Evolutionary conservation across 2,113 vertebrate genomes (phyloP).

Genomic region (Apaloderma vittatum): DNA sequence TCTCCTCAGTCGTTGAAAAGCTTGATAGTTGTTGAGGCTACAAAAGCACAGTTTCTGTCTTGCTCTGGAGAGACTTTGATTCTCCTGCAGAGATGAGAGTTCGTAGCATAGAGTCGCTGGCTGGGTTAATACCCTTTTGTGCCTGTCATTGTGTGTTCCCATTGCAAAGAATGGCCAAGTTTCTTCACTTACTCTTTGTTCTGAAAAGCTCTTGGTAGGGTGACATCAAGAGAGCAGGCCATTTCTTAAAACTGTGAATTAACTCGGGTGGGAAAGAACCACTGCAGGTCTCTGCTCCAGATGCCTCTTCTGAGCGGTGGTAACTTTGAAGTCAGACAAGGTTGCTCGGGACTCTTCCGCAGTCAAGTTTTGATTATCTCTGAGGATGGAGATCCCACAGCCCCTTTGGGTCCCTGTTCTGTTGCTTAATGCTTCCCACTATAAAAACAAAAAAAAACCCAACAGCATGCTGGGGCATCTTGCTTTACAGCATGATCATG

Average conservation of each 20-base stretch:
- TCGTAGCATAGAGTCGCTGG: background rate
- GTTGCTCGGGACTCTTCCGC: background rate
- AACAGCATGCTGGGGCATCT: background rate
- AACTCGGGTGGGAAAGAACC: background rate
- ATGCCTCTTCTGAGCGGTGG: background rate
- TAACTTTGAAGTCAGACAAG: background rate
- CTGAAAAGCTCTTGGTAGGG: background rate
- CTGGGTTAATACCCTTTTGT: background rate
- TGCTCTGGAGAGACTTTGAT: background rate
- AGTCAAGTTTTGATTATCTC: background rate
- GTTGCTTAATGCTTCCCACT: background rate
- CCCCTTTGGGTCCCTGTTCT: background rate
- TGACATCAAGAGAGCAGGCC: background rate
- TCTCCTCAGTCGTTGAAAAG: background rate
- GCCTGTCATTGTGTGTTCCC: background rate
- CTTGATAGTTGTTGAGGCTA: background rate
- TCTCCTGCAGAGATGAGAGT: background rate
- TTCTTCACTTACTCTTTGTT: background rate
- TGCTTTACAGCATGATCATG: background rate
- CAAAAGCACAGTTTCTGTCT: background rate
- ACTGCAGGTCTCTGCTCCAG: background rate
- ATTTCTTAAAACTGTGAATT: background rate
- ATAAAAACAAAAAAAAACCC: background rate
- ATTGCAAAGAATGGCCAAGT: background rate
- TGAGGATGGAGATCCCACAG: background rate